These are phyloP conservation scores for Bostrychus sinensis DNA, from an alignment of 2,113 vertebrate species.

Conservation along the genomic window DNA sequence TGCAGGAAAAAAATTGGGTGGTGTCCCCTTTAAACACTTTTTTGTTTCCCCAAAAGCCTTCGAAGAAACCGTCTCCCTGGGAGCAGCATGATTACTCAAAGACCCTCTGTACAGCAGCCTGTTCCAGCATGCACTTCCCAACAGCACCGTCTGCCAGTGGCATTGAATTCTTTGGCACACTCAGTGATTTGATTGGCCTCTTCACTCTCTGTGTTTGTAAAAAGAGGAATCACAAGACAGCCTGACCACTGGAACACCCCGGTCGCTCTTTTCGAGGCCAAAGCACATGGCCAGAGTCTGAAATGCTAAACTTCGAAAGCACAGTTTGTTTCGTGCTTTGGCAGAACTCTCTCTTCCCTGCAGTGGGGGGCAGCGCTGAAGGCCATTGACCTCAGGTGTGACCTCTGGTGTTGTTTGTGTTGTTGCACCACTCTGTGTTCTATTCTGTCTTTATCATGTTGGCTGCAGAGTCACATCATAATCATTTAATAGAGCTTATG, in stretches of 20 bases:
- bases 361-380: slow-evolving; percentile 17
- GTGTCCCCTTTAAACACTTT: slow-evolving; percentile 2
- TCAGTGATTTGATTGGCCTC: slow-evolving; percentile 54
- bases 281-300: slow-evolving; percentile 11
- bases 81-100: slow-evolving; percentile 56
- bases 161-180: slow-evolving; percentile 59
- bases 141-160: slow-evolving; percentile 47
- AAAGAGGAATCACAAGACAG: slow-evolving; percentile 51
- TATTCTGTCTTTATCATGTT: background rate
- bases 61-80: slow-evolving; percentile 28
- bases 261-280: slow-evolving; percentile 34
- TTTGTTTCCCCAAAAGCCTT: slow-evolving; percentile 21
- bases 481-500: background rate
- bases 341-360: slow-evolving; percentile 1
- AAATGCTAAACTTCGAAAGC: slow-evolving; percentile 4
- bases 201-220: slow-evolving; percentile 45
- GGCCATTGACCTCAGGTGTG: slow-evolving; percentile 8
- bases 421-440: too few relatives aligned
- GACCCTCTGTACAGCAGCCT: slow-evolving; percentile 58
- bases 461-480: too few relatives aligned
- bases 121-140: slow-evolving; percentile 57
- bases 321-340: slow-evolving; percentile 5
- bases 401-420: slow-evolving; percentile 7
- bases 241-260: slow-evolving; percentile 46
- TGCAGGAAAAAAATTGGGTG: too few relatives aligned